phyloP scores from a whole-genome alignment of 2,797 vertebrate species.

The Pteronotus mesoamericanus region DNA sequence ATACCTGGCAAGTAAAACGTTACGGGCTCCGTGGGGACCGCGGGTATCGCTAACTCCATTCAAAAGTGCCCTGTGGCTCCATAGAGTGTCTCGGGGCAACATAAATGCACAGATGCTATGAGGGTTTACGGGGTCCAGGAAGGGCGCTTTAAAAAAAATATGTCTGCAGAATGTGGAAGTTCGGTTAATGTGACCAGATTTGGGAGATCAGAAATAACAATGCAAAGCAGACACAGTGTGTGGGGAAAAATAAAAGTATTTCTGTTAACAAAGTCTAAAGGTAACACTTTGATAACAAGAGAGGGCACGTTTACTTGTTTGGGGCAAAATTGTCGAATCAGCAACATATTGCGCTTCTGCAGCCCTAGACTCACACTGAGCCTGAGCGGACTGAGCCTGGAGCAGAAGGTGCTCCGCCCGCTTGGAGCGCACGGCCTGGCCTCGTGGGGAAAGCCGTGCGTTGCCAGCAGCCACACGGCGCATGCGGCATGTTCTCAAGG shows the following conservation, averaged over 20 bases:
- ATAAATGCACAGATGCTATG: constrained; percentile 51
- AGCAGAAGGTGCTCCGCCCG: accelerated
- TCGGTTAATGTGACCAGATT: not conserved
- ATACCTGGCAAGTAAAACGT: constrained; percentile 53
- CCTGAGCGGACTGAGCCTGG: accelerated
- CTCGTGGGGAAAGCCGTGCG: not conserved
- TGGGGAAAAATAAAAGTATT: not conserved
- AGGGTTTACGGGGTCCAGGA: constrained; percentile 36
- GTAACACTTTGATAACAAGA: not conserved
- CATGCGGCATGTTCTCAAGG: not conserved
- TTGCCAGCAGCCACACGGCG: not conserved
- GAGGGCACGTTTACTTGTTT: not conserved
- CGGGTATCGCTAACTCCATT: constrained; percentile 42
- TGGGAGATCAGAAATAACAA: not conserved
- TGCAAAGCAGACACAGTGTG: not conserved
- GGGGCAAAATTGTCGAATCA: not conserved
- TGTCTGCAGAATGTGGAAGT: not conserved
- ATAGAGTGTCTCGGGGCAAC: constrained; percentile 22
- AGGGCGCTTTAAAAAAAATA: constrained; percentile 38
- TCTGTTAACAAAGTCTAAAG: not conserved
- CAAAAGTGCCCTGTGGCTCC: constrained; percentile 31
- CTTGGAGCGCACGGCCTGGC: not conserved
- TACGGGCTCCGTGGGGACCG: constrained; percentile 44
- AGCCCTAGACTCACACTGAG: not conserved
- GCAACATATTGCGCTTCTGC: not conserved